Percentiles rank a stretch among this genome's conserved stretches.
Evolutionary conservation across 2,888 invertebrate genomes (phyloP).

Genomic region (Eupeodes luniger): DNA sequence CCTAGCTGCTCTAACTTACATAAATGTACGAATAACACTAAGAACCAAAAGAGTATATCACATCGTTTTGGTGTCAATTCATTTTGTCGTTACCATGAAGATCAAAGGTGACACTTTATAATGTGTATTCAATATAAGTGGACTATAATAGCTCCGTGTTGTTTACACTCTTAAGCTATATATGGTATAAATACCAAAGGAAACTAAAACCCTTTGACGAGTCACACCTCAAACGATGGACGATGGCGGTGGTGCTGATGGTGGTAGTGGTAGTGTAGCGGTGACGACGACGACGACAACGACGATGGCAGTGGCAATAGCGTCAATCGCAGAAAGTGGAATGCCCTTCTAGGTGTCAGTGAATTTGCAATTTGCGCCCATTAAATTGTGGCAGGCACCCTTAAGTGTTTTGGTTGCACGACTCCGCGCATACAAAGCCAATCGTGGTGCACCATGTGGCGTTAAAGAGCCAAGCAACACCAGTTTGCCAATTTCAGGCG

Average conservation of each 20-base stretch:
- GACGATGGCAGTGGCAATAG: background rate
- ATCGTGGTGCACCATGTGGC: slow-evolving; percentile 74
- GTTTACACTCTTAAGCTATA: slow-evolving; percentile 24
- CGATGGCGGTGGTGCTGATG: too few species aligned
- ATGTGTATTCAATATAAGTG: background rate
- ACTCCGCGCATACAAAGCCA: slow-evolving; percentile 70
- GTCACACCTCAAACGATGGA: slow-evolving; percentile 33
- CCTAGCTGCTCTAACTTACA: too few species aligned
- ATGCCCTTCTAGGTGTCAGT: slow-evolving; percentile 66
- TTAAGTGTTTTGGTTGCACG: slow-evolving; percentile 74
- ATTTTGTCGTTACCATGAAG: slow-evolving; percentile 36
- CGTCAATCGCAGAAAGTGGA: slow-evolving; percentile 59
- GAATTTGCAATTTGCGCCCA: slow-evolving; percentile 76
- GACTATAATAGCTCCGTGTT: slow-evolving; percentile 26
- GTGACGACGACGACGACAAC: too few species aligned
- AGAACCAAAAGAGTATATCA: background rate
- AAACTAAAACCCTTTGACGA: slow-evolving; percentile 49
- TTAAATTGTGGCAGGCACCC: slow-evolving; percentile 76
- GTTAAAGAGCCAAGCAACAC: slow-evolving; percentile 66
- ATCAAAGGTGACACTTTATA: slow-evolving; percentile 60
- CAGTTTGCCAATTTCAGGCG: slow-evolving; percentile 49
- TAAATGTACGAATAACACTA: too few species aligned
- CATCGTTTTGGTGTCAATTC: slow-evolving; percentile 34
- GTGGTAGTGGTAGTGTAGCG: too few species aligned
- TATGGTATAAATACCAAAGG: background rate